Conservation (phyloP, 2,888 invertebrate species). For the Pterostichus madidus region DNA sequence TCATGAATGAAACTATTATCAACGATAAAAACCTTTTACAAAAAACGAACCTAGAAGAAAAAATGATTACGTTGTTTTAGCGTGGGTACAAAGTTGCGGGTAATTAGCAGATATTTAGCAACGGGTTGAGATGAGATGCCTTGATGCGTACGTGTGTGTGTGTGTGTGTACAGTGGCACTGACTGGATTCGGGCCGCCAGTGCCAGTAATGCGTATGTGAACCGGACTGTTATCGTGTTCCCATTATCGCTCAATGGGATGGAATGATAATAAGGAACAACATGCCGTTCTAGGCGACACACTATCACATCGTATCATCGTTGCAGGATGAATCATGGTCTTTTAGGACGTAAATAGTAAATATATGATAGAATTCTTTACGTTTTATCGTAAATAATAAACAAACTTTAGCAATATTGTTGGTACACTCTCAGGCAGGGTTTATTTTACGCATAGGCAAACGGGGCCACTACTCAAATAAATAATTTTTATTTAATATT, state of each 20-base stretch:
- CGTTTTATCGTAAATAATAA: too few species aligned
- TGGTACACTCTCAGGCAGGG: too few species aligned
- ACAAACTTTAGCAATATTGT: too few species aligned
- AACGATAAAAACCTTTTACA: conserved; percentile 15
- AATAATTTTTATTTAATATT: too few species aligned
- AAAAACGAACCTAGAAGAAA: neutral
- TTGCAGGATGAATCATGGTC: conserved; percentile 12
- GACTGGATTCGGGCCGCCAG: conserved; percentile 5
- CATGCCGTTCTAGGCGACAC: conserved; percentile 26
- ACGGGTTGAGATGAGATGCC: neutral
- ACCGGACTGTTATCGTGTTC: conserved; percentile 64
- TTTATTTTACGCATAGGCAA: too few species aligned
- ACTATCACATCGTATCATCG: conserved; percentile 10
- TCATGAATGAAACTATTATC: conserved; percentile 40
- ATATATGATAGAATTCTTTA: neutral
- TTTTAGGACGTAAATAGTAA: conserved; percentile 35
- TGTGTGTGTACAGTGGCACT: neutral
- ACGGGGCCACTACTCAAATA: too few species aligned
- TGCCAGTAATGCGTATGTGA: conserved; percentile 60
- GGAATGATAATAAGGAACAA: conserved; percentile 66
- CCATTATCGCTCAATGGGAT: conserved; percentile 66
- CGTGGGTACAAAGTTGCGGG: neutral
- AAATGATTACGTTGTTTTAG: conserved; percentile 1
- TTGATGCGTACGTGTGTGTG: neutral
- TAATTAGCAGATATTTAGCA: conserved; percentile 46